These are phyloP conservation scores for Corythucha ciliata DNA, from an alignment of 2,888 invertebrate genomes.

Conservation along the genomic window DNA sequence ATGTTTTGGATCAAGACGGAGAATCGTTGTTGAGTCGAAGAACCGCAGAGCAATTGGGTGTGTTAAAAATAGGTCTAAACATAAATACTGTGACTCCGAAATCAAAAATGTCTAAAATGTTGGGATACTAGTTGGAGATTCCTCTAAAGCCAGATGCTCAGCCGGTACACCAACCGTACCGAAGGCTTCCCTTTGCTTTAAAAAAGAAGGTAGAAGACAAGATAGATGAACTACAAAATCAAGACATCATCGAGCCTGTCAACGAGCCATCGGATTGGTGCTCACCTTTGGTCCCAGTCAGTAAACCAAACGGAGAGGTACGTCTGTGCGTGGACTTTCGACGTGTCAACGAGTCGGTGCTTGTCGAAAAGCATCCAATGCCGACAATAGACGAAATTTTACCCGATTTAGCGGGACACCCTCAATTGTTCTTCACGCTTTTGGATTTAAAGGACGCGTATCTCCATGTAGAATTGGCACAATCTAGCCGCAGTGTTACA, in stretches of 20 bases:
- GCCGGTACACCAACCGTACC: background rate
- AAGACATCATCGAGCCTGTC: background rate
- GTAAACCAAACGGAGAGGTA: background rate
- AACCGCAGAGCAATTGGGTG: background rate
- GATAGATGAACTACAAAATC: background rate
- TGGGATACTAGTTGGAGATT: no score
- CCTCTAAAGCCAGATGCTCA: no score
- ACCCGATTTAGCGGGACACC: background rate
- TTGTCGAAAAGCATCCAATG: background rate
- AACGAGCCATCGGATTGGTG: background rate
- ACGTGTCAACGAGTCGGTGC: background rate
- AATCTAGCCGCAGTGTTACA: background rate
- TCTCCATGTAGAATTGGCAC: constrained; percentile 2
- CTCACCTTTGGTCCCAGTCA: background rate
- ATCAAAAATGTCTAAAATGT: no score
- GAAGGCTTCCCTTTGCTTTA: background rate
- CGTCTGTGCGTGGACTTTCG: background rate
- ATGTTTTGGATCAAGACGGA: background rate
- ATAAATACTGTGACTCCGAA: no score
- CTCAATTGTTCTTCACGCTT: background rate
- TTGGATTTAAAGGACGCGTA: background rate
- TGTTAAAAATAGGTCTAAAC: background rate
- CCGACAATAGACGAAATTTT: background rate
- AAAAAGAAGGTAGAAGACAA: background rate
- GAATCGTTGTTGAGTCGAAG: background rate